phyloP scores from a whole-genome alignment of 2,797 vertebrate species.

The Epinephelus awoara region DNA sequence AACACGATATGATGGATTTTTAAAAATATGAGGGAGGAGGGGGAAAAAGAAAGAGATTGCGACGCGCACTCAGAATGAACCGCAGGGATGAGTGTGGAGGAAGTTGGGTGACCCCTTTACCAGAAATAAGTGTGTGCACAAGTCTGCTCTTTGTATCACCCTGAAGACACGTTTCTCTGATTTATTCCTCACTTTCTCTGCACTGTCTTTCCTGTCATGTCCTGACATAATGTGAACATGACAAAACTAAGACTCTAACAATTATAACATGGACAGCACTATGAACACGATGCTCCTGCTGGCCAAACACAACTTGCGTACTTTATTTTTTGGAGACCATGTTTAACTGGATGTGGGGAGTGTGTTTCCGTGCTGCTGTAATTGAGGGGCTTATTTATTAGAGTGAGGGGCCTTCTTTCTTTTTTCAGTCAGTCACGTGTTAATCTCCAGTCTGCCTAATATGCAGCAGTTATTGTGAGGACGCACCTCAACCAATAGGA shows the following conservation, averaged over 20 bases:
- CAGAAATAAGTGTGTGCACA: constrained; percentile 61
- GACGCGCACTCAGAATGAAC: constrained; percentile 50
- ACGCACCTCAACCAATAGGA: constrained; percentile 63
- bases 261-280: not conserved
- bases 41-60: constrained; percentile 22
- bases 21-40: constrained; percentile 1
- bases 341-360: not conserved
- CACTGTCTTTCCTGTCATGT: constrained; percentile 4
- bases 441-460: constrained; percentile 61
- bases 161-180: constrained; percentile 45
- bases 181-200: constrained; percentile 41
- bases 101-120: constrained; percentile 70
- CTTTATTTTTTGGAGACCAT: not conserved
- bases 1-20: constrained; percentile 73
- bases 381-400: constrained; percentile 26
- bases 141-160: constrained; percentile 63
- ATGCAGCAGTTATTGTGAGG: constrained; percentile 70
- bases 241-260: not conserved
- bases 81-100: constrained; percentile 72
- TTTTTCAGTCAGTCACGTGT: constrained; percentile 63
- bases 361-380: not conserved
- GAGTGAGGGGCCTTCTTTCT: constrained; percentile 13
- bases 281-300: constrained; percentile 8
- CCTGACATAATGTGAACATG: not conserved
- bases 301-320: not conserved